A percentile compares a stretch with the other conserved stretches of the same genome.
phyloP scores from a whole-genome alignment of 2,797 vertebrate genomes.

The Pseudochirops cupreus region DNA sequence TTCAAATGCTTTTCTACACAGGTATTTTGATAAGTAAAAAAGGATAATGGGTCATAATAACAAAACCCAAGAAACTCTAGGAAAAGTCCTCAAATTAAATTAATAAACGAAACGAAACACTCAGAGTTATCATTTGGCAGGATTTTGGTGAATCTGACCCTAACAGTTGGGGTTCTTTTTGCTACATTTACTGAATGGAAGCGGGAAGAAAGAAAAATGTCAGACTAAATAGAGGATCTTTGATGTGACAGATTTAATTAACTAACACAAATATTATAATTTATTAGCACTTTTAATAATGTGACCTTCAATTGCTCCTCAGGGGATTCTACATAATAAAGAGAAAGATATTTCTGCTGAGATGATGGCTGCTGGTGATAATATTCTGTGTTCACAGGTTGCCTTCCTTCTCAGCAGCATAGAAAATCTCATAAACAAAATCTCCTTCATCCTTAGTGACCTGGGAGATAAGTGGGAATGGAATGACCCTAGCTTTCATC shows the following conservation, averaged over 20 bases:
- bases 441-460: slow-evolving; percentile 27
- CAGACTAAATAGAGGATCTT: slow-evolving; percentile 60
- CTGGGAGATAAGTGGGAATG: slow-evolving; percentile 24
- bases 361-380: slow-evolving; percentile 64
- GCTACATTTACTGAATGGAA: slow-evolving; percentile 52
- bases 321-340: slow-evolving; percentile 63
- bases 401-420: slow-evolving; percentile 55
- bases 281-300: slow-evolving; percentile 78
- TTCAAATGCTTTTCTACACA: slow-evolving; percentile 25
- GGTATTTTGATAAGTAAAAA: slow-evolving; percentile 35
- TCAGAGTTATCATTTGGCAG: neutral
- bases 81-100: neutral
- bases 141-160: slow-evolving; percentile 41
- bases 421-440: neutral
- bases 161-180: neutral
- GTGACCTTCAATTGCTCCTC: slow-evolving; percentile 73
- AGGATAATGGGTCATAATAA: slow-evolving; percentile 14
- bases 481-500: slow-evolving; percentile 44
- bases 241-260: slow-evolving; percentile 81
- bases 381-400: slow-evolving; percentile 49
- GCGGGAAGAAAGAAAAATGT: slow-evolving; percentile 53
- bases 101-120: slow-evolving; percentile 20
- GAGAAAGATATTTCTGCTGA: slow-evolving; percentile 77
- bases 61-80: neutral
- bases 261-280: slow-evolving; percentile 77